These are phyloP conservation scores for Actinia equina DNA, from an alignment of 64 coral and sea anemone genomes.

Conservation along the genomic window DNA sequence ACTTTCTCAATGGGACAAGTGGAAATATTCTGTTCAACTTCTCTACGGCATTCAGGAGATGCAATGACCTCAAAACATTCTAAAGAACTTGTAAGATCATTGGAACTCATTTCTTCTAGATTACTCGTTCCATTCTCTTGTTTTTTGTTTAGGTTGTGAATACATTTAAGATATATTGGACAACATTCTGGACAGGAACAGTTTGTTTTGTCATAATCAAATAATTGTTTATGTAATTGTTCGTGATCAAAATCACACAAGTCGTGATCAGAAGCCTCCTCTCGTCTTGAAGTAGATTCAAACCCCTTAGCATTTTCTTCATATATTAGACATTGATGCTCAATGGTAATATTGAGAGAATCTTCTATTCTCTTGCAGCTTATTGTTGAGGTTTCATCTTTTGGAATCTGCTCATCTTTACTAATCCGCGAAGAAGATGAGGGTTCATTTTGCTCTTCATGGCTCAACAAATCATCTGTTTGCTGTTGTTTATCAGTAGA, in stretches of 20 bases:
- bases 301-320: neutral
- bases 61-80: conserved; percentile 63
- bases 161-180: conserved; percentile 15
- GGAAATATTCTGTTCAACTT: neutral
- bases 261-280: neutral
- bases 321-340: neutral
- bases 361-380: neutral
- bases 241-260: neutral
- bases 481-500: conserved; percentile 13
- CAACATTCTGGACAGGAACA: conserved; percentile 48
- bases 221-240: neutral
- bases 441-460: neutral
- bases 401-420: neutral
- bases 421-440: neutral
- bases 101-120: conserved; percentile 11
- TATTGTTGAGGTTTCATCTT: neutral
- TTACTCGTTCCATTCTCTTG: neutral
- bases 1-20: conserved; percentile 13
- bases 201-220: conserved; percentile 1
- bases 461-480: neutral
- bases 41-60: neutral
- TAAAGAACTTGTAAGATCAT: conserved; percentile 34
- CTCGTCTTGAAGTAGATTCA: neutral
- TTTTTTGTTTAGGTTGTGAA: conserved; percentile 12
- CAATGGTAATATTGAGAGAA: neutral